A percentile compares a stretch with the other conserved stretches of the same genome.
Evolutionary conservation across 1,140 invertebrate genomes (phyloP).

Genomic region (Nasonia giraulti): DNA sequence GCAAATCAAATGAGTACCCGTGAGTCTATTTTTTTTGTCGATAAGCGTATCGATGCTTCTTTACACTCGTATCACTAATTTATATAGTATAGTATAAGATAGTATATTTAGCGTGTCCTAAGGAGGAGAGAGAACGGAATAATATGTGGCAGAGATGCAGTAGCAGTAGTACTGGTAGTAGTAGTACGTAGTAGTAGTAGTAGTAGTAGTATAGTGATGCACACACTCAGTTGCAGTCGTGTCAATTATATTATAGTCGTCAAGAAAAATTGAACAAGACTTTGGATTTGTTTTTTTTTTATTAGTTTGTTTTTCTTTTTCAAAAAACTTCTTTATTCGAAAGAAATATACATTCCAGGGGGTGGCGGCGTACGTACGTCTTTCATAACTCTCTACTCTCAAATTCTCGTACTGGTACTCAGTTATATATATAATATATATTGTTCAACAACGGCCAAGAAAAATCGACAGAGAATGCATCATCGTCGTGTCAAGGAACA

Average conservation of each 20-base stretch:
- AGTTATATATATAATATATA: not conserved
- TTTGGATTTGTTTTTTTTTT: not conserved
- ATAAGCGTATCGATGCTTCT: slow-evolving; percentile 3
- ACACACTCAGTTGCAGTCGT: not conserved
- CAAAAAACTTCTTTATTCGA: slow-evolving; percentile 46
- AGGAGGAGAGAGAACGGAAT: not conserved
- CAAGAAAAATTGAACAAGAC: slow-evolving; percentile 1
- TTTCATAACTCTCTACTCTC: not conserved
- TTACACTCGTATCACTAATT: not conserved
- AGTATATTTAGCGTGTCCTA: not conserved
- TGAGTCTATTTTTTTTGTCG: not conserved
- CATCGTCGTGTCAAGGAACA: slow-evolving; percentile 9
- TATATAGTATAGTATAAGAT: not conserved
- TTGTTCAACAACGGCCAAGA: slow-evolving; percentile 3
- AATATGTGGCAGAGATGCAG: not conserved
- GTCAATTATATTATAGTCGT: not conserved
- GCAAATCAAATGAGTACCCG: slow-evolving; percentile 44
- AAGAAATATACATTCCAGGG: slow-evolving; percentile 46
- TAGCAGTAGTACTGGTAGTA: not conserved
- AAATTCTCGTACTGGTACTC: not conserved
- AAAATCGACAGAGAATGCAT: slow-evolving; percentile 10
- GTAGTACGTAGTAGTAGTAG: not conserved
- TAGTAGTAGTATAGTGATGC: not conserved
- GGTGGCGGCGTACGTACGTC: slow-evolving; percentile 1
- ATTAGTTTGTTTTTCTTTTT: slow-evolving; percentile 19